These are phyloP conservation scores for Crotalus horridus DNA, from an alignment of 2,113 vertebrate species.

Conservation along the genomic window DNA sequence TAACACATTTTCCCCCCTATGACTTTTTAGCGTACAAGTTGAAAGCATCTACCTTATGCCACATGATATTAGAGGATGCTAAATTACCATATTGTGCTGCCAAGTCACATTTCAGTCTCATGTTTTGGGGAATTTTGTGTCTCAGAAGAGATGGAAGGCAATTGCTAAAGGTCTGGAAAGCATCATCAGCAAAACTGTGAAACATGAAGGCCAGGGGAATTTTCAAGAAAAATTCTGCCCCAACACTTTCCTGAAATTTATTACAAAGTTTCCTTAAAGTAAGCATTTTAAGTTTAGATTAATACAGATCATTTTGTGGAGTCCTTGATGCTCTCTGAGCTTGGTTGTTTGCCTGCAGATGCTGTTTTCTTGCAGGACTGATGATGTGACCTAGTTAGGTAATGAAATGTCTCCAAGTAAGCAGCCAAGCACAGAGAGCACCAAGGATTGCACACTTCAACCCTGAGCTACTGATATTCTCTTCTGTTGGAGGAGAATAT, in stretches of 20 bases:
- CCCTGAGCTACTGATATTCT: not conserved
- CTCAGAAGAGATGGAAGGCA: not conserved
- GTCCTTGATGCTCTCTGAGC: not conserved
- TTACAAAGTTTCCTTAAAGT: not conserved
- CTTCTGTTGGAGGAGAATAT: not conserved
- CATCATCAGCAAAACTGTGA: not conserved
- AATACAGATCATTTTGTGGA: not conserved
- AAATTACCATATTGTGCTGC: not conserved
- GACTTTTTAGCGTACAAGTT: not conserved
- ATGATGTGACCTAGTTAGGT: not conserved
- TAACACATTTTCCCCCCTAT: not conserved
- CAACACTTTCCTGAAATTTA: not conserved
- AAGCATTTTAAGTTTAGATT: not conserved
- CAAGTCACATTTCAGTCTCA: not conserved
- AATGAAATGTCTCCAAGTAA: not conserved
- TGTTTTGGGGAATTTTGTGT: not conserved
- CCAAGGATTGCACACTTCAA: not conserved
- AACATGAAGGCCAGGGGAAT: not conserved
- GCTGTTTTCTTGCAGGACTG: not conserved
- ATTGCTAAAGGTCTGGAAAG: not conserved
- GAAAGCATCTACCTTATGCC: not conserved
- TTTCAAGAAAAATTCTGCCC: not conserved
- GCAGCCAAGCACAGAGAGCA: not conserved
- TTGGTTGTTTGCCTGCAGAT: not conserved
- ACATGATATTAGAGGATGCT: not conserved